Conservation (phyloP, 2,888 invertebrate genomes). For the Andrena fulva region DNA sequence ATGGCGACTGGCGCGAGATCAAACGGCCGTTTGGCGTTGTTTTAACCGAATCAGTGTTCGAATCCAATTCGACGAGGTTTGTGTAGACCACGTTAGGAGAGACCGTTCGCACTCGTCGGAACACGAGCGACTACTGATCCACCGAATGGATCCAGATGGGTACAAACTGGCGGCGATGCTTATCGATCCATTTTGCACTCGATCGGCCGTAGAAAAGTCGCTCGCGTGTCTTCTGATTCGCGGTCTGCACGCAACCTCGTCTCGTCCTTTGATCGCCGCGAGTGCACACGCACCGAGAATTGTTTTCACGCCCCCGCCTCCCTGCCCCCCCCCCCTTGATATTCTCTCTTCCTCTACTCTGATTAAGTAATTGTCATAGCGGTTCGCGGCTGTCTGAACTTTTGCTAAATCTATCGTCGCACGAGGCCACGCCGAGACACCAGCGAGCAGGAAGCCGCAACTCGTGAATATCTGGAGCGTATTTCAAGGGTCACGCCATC, state of each 20-base stretch:
- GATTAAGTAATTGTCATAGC: slow-evolving; percentile 42
- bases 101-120: slow-evolving; percentile 6
- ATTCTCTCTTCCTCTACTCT: neutral
- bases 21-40: neutral
- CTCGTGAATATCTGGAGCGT: neutral
- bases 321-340: neutral
- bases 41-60: neutral
- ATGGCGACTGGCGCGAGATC: neutral
- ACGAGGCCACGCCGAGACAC: no score
- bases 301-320: slow-evolving; percentile 16
- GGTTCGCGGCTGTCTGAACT: neutral
- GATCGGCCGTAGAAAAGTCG: slow-evolving; percentile 7
- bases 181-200: slow-evolving; percentile 29
- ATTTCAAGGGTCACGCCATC: neutral
- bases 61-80: neutral
- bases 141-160: slow-evolving; percentile 4
- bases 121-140: slow-evolving; percentile 33
- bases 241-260: neutral
- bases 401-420: neutral
- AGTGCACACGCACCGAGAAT: slow-evolving; percentile 35
- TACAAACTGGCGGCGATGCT: neutral
- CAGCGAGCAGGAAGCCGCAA: neutral
- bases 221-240: slow-evolving; percentile 5
- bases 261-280: neutral
- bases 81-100: neutral